A percentile compares a stretch with the other conserved stretches of the same genome.
phyloP scores from a whole-genome alignment of 2,113 vertebrate genomes.

The Rostratula benghalensis region DNA sequence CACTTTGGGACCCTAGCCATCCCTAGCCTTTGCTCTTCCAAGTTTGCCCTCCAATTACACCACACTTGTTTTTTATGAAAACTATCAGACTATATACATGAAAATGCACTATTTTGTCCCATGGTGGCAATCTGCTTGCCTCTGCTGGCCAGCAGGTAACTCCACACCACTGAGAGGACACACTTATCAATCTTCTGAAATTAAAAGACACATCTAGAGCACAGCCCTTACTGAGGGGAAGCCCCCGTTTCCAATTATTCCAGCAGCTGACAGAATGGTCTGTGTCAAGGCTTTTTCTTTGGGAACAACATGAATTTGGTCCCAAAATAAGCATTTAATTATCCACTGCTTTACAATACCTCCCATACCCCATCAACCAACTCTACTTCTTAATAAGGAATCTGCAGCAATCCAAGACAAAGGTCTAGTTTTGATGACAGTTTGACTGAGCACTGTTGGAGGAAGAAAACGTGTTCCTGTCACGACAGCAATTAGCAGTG shows the following conservation, averaged over 20 bases:
- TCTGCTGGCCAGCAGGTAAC: background rate
- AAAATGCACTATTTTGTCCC: fast-evolving
- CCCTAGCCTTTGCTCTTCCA: background rate
- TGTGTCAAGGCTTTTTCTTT: background rate
- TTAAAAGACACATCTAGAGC: background rate
- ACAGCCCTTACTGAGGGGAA: background rate
- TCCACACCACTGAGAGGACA: background rate
- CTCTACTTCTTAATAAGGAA: background rate
- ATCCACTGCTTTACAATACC: background rate
- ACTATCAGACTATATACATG: fast-evolving
- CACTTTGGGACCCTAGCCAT: background rate
- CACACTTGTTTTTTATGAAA: background rate
- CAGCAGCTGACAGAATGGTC: fast-evolving
- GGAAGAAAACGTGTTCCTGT: background rate
- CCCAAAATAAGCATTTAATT: background rate
- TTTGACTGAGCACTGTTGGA: background rate
- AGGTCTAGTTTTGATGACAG: background rate
- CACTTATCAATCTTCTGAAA: fast-evolving
- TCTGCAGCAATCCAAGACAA: background rate
- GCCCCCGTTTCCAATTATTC: background rate
- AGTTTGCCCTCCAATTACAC: background rate
- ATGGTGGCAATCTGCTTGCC: fast-evolving
- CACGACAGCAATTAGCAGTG: background rate
- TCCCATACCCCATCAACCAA: background rate
- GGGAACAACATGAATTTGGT: background rate